A percentile compares a stretch with the other conserved stretches of the same genome.
Conservation (phyloP, 1,140 invertebrate genomes). For the Microplitis mediator region DNA sequence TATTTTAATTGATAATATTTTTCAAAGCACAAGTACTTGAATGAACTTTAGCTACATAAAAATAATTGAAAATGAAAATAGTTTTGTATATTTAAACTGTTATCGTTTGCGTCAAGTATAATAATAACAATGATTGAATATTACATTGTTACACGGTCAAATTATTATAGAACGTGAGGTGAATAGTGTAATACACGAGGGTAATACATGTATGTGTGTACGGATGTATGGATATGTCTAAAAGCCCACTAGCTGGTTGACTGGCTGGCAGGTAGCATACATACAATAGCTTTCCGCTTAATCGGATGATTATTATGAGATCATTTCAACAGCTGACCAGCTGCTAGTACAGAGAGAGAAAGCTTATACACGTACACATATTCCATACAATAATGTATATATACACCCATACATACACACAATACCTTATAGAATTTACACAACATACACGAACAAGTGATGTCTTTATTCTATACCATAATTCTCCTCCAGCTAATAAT, state of each 20-base stretch:
- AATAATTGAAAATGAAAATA: too few relatives aligned
- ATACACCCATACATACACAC: background rate
- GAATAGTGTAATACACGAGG: background rate
- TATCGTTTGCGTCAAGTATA: background rate
- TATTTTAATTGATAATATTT: too few relatives aligned
- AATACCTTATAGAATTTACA: background rate
- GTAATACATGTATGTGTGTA: background rate
- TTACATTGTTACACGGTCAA: conserved; percentile 7
- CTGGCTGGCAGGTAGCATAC: too few relatives aligned
- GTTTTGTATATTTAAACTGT: too few relatives aligned
- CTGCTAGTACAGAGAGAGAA: background rate
- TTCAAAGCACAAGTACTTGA: too few relatives aligned
- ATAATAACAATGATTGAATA: background rate
- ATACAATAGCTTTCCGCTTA: conserved; percentile 42
- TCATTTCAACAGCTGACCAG: conserved; percentile 47
- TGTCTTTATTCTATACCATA: too few relatives aligned
- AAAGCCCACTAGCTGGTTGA: background rate
- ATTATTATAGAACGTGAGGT: conserved; percentile 1
- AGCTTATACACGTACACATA: too few relatives aligned
- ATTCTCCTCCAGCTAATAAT: too few relatives aligned
- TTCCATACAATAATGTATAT: background rate
- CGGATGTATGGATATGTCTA: background rate
- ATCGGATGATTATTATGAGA: conserved; percentile 56
- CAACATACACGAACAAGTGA: too few relatives aligned
- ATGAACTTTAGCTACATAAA: too few relatives aligned